phyloP scores from a whole-genome alignment of 2,888 invertebrate genomes.

The Drosophila meridiana region DNA sequence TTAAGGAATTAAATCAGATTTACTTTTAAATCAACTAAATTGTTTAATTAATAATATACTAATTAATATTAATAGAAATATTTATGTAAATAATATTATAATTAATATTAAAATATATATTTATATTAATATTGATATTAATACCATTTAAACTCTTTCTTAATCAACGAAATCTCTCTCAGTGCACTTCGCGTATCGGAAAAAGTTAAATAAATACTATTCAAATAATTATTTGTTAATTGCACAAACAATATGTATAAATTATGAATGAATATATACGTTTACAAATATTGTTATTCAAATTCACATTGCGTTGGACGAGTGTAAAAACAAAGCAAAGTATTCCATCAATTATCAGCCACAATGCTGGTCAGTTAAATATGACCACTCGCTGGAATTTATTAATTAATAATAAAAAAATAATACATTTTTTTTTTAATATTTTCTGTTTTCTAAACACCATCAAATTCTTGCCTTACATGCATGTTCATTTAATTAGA shows the following conservation, averaged over 20 bases:
- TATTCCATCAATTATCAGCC: background rate
- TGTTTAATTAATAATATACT: too few relatives aligned
- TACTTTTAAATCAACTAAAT: too few relatives aligned
- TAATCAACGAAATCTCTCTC: too few relatives aligned
- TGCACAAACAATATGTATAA: background rate
- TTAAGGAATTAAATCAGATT: too few relatives aligned
- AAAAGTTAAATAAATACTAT: background rate
- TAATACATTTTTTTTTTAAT: background rate
- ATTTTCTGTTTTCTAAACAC: background rate
- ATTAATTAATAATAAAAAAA: background rate
- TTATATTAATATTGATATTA: too few relatives aligned
- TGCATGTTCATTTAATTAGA: background rate
- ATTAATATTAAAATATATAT: too few relatives aligned
- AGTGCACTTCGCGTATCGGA: background rate
- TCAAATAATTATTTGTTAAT: background rate
- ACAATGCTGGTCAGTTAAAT: constrained; percentile 4
- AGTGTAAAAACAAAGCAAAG: background rate
- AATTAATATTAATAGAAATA: too few relatives aligned
- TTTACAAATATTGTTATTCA: background rate
- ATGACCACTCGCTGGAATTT: background rate
- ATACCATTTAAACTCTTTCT: too few relatives aligned
- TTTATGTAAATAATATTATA: too few relatives aligned
- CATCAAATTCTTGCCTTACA: background rate
- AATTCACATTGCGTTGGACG: background rate
- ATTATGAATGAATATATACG: background rate